phyloP scores from a whole-genome alignment of 2,113 vertebrate genomes.

The Chrysochloris asiatica region DNA sequence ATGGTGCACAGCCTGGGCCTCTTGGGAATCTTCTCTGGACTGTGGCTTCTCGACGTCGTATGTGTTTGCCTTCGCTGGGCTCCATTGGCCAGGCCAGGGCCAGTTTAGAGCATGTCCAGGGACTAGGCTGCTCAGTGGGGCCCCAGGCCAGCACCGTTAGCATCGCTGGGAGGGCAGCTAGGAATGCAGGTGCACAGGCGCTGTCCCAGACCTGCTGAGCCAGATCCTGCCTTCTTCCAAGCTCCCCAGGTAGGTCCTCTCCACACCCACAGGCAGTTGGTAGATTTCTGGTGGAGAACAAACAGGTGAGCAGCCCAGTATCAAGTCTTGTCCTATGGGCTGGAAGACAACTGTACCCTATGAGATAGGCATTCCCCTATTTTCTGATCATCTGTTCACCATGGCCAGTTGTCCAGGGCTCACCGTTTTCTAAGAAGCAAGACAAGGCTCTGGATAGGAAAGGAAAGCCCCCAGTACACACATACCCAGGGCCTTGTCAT shows the following conservation, averaged over 20 bases:
- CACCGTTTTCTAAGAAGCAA: background rate
- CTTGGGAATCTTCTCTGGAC: background rate
- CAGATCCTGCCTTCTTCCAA: background rate
- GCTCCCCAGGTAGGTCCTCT: background rate
- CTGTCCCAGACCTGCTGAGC: background rate
- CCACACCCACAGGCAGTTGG: background rate
- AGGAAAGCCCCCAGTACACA: background rate
- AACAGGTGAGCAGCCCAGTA: background rate
- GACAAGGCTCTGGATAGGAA: background rate
- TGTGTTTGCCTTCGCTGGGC: background rate
- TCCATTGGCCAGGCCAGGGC: background rate
- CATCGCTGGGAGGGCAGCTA: background rate
- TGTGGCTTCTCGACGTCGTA: background rate
- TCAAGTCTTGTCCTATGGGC: too few relatives aligned
- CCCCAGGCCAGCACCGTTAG: too few relatives aligned
- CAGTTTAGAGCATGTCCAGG: background rate
- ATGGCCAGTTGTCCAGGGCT: background rate
- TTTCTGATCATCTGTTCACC: background rate
- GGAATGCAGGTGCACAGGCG: background rate
- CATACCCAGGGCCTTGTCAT: background rate
- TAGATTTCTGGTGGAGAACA: background rate
- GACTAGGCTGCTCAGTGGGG: too few relatives aligned
- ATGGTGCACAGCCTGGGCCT: conserved; percentile 65
- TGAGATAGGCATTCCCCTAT: background rate
- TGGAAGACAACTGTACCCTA: fast-evolving